Conservation (phyloP, 2,113 vertebrate species). For the Scomber colias region DNA sequence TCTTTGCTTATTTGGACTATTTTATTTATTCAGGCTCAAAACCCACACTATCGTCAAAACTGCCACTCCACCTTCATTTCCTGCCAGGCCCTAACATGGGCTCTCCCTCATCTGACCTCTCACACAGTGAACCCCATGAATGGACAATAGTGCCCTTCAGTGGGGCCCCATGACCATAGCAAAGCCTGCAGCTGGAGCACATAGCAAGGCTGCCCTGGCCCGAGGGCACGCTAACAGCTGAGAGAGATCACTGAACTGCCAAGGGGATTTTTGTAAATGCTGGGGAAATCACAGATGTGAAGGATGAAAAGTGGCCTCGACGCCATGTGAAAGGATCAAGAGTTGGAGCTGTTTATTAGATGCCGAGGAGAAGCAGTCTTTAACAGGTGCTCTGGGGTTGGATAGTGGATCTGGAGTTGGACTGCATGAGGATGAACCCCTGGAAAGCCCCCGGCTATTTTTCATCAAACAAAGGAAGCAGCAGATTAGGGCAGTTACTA, state of each 20-base stretch:
- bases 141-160: conserved; percentile 85
- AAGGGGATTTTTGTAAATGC: conserved; percentile 73
- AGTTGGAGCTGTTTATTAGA: conserved; percentile 70
- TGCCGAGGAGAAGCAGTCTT: conserved; percentile 58
- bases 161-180: conserved; percentile 75
- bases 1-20: conserved; percentile 27
- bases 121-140: conserved; percentile 85
- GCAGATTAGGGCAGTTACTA: conserved; percentile 57
- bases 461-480: conserved; percentile 73
- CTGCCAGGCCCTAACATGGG: conserved; percentile 67
- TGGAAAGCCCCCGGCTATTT: conserved; percentile 64
- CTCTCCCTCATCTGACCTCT: conserved; percentile 81
- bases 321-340: conserved; percentile 59
- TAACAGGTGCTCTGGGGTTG: conserved; percentile 78
- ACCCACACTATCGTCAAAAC: conserved; percentile 49
- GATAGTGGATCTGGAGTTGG: conserved; percentile 45
- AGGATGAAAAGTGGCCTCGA: conserved; percentile 64
- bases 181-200: conserved; percentile 83
- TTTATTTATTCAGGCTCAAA: conserved; percentile 70
- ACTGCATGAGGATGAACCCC: conserved; percentile 54
- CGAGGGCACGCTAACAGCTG: conserved; percentile 81
- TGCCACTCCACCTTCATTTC: conserved; percentile 82
- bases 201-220: conserved; percentile 72
- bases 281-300: conserved; percentile 78
- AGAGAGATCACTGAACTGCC: conserved; percentile 77